phyloP scores from a whole-genome alignment of 2,113 vertebrate species.

The Erpornis zantholeuca region DNA sequence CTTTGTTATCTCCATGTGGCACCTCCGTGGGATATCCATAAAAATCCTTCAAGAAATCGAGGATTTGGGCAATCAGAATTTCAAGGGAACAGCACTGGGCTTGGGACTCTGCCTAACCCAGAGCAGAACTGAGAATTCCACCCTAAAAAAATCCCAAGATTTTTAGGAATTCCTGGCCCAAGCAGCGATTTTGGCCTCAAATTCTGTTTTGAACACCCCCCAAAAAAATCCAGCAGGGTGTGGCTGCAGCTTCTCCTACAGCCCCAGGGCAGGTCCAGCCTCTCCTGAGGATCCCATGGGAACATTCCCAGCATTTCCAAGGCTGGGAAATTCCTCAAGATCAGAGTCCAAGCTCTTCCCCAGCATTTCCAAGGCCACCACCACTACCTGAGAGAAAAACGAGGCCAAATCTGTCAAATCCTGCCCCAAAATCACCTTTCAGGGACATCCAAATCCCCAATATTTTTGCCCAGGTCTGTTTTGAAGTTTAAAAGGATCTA shows the following conservation, averaged over 20 bases:
- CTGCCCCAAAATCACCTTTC: not conserved
- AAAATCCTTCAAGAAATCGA: fast-evolving
- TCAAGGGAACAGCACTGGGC: not conserved
- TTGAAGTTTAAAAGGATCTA: fast-evolving
- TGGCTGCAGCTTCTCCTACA: not conserved
- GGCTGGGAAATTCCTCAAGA: not conserved
- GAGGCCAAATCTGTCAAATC: no score
- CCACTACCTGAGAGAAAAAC: fast-evolving
- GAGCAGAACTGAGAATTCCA: fast-evolving
- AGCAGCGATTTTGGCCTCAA: fast-evolving
- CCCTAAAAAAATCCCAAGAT: fast-evolving
- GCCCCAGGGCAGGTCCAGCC: no score
- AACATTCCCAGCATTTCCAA: not conserved
- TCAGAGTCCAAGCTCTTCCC: not conserved
- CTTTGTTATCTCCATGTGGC: fast-evolving
- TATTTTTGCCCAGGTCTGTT: fast-evolving
- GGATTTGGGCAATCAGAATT: fast-evolving
- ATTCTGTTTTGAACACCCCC: not conserved
- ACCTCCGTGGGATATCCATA: fast-evolving
- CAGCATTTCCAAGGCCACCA: not conserved
- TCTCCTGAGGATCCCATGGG: fast-evolving
- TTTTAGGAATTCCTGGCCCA: not conserved
- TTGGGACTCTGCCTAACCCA: fast-evolving
- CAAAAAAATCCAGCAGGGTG: not conserved
- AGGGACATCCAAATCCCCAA: no score